These are phyloP conservation scores for Epinephelus moara DNA, from an alignment of 2,113 vertebrate genomes.

Conservation along the genomic window DNA sequence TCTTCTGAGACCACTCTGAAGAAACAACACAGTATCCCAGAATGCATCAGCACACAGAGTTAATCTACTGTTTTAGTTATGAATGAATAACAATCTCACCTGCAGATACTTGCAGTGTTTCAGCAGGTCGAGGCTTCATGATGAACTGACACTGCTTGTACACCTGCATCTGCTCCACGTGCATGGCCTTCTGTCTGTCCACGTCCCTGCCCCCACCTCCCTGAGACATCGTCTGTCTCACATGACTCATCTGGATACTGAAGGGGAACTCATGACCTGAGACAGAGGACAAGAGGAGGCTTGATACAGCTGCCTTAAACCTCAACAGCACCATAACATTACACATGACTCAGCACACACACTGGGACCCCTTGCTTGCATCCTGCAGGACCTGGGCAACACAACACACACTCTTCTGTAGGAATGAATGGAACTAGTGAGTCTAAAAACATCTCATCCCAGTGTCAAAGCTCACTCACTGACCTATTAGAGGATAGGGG, in stretches of 20 bases:
- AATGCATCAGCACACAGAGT: background rate
- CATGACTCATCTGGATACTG: constrained; percentile 95
- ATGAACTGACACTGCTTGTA: constrained; percentile 95
- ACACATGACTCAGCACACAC: too few species aligned
- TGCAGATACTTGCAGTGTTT: constrained; percentile 2
- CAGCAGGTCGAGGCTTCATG: constrained; percentile 69
- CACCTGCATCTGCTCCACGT: constrained; percentile 65
- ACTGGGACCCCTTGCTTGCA: too few species aligned
- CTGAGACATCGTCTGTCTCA: constrained; percentile 57
- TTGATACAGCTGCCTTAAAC: background rate
- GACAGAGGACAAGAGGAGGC: constrained; percentile 29
- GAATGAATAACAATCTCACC: constrained; percentile 34
- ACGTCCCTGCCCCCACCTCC: constrained; percentile 19
- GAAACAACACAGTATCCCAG: background rate
- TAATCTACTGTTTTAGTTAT: accelerated
- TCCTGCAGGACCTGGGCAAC: too few species aligned
- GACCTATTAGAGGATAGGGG: constrained; percentile 98
- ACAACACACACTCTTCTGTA: too few species aligned
- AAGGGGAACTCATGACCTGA: constrained; percentile 97
- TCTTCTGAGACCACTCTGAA: constrained; percentile 88
- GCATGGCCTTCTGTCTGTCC: constrained; percentile 52
- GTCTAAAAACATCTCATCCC: background rate
- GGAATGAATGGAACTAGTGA: too few species aligned
- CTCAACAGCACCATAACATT: too few species aligned
- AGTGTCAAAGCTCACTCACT: constrained; percentile 60